phyloP scores from a whole-genome alignment of 2,888 invertebrate genomes.

The Agrilus biguttatus region DNA sequence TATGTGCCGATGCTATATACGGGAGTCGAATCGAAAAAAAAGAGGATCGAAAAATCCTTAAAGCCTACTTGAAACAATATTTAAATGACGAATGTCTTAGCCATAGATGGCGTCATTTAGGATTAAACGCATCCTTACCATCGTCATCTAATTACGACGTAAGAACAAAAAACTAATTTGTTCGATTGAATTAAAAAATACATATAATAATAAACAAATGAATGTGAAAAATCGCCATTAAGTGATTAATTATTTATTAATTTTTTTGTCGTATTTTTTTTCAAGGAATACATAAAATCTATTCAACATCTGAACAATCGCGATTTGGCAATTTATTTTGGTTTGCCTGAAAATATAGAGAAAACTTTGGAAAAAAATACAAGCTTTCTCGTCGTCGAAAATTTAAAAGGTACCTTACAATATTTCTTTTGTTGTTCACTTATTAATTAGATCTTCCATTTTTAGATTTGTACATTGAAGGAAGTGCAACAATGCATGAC shows the following conservation, averaged over 20 bases:
- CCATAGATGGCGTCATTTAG: constrained; percentile 44
- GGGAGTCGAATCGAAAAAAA: constrained; percentile 73
- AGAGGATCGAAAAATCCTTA: constrained; percentile 54
- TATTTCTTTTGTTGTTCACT: constrained; percentile 5
- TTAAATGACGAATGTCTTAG: constrained; percentile 43
- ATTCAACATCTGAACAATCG: constrained; percentile 54
- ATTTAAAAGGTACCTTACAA: constrained; percentile 40
- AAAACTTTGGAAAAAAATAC: constrained; percentile 67
- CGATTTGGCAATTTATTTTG: constrained; percentile 64
- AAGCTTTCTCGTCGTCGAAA: constrained; percentile 42
- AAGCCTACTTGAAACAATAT: constrained; percentile 49
- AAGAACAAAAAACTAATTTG: constrained; percentile 6
- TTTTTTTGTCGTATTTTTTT: constrained; percentile 6
- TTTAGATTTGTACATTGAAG: constrained; percentile 13
- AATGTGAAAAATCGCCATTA: too few relatives aligned
- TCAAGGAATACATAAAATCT: constrained; percentile 49
- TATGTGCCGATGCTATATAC: constrained; percentile 68
- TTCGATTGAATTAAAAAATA: not conserved
- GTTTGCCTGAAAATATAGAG: constrained; percentile 77
- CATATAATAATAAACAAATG: too few relatives aligned
- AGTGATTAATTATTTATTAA: too few relatives aligned
- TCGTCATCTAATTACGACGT: constrained; percentile 38
- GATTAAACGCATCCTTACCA: constrained; percentile 34
- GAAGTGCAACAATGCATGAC: constrained; percentile 2
- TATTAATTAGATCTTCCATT: constrained; percentile 11